Percentiles rank a stretch among this genome's conserved stretches.
Evolutionary conservation across 2,113 vertebrate species (phyloP).

Genomic region (Aegotheles bennettii): DNA sequence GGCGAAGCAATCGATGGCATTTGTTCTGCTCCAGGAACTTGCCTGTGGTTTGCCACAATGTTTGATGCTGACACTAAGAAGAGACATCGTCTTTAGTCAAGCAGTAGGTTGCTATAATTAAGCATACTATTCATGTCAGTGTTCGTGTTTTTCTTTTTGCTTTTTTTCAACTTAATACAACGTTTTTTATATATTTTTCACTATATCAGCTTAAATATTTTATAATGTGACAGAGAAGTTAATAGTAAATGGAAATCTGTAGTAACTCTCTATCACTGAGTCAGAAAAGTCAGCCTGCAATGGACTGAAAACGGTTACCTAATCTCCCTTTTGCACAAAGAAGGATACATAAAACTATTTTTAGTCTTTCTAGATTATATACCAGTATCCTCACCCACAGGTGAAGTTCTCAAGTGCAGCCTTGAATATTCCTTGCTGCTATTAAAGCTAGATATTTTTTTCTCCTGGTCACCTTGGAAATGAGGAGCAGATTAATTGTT

Average conservation of each 20-base stretch:
- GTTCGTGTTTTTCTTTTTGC: not conserved
- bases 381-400: not conserved
- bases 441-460: not conserved
- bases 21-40: slow-evolving; percentile 93
- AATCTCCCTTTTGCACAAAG: not conserved
- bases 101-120: slow-evolving; percentile 79
- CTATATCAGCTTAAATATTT: not conserved
- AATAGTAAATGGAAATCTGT: not conserved
- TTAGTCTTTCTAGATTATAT: not conserved
- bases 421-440: not conserved
- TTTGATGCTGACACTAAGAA: slow-evolving; percentile 86
- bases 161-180: not conserved
- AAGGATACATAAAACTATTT: not conserved
- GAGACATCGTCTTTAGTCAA: slow-evolving; percentile 95
- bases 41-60: slow-evolving; percentile 90
- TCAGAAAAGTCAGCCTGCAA: not conserved
- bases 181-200: not conserved
- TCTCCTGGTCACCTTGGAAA: not conserved
- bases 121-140: not conserved
- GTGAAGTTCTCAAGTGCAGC: not conserved
- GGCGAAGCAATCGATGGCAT: slow-evolving; percentile 90
- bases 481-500: not conserved
- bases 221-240: not conserved
- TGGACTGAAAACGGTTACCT: not conserved
- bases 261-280: not conserved